Percentiles rank a stretch among this genome's conserved stretches.
phyloP scores from a whole-genome alignment of 2,113 vertebrate genomes.

The Ramphastos sulfuratus region DNA sequence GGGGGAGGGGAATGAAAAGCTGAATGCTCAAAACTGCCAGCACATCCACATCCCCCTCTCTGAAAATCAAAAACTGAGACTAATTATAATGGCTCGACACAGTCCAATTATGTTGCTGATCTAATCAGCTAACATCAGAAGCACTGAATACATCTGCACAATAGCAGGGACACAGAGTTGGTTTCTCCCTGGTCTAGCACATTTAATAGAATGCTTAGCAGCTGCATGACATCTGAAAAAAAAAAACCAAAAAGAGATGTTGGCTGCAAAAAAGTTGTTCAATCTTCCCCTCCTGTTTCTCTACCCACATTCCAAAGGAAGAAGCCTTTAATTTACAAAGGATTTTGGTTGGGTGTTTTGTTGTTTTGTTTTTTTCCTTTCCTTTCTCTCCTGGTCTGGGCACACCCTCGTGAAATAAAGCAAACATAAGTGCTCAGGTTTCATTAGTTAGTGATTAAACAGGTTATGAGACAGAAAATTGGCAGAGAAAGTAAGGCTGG shows the following conservation, averaged over 20 bases:
- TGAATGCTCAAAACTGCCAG: slow-evolving; percentile 32
- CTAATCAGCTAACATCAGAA: slow-evolving; percentile 58
- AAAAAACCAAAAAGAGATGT: neutral
- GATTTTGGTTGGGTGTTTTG: neutral
- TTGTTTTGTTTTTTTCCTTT: neutral
- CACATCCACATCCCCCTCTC: slow-evolving; percentile 34
- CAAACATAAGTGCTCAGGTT: slow-evolving; percentile 27
- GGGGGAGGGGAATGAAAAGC: neutral
- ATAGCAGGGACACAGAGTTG: slow-evolving; percentile 7
- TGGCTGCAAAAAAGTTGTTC: neutral
- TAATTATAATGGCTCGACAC: slow-evolving; percentile 39
- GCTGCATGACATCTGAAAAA: neutral
- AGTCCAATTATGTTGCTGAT: slow-evolving; percentile 50
- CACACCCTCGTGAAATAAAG: slow-evolving; percentile 23
- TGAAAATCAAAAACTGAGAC: slow-evolving; percentile 50
- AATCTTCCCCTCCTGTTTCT: neutral
- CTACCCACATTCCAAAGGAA: slow-evolving; percentile 4
- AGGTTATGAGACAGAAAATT: slow-evolving; percentile 5
- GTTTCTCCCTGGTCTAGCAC: slow-evolving; percentile 20
- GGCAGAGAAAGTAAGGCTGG: slow-evolving; percentile 21
- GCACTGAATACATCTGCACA: slow-evolving; percentile 34
- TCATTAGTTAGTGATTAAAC: slow-evolving; percentile 38
- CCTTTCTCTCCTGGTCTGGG: neutral
- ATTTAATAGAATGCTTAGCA: slow-evolving; percentile 35
- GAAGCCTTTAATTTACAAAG: slow-evolving; percentile 41